Evolutionary conservation across 2,113 vertebrate genomes (phyloP), one percentile per base, ranked within the genome.

Genomic region (Heterocephalus glaber): DNA sequence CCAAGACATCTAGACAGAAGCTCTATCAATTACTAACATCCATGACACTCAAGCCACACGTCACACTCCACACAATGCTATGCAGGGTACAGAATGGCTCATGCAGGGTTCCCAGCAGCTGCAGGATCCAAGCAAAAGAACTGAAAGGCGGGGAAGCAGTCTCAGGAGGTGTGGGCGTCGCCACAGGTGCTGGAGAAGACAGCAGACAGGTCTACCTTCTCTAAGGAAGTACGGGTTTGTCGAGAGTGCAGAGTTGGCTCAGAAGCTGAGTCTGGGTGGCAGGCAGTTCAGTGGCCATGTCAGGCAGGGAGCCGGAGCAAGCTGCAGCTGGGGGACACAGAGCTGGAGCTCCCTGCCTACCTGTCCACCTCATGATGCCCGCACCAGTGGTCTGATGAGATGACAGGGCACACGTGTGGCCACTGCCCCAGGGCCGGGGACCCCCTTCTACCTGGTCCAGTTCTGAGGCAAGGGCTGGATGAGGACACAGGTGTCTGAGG

Each of bases 401-500:
- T 7, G 60, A 61, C 24, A 26, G 60, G 22, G 60, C 4, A 22
- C n/a, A n/a, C n/a, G 60, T 61, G 60, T 61, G 60, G 60, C 60
- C 60, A 24, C 22, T 61, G 60, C 1, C 60, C 60, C 22, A 26
- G 20, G 22, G 60, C 22, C 17, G 60, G 60, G 60, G 20, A 61
- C 60, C 60, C 17, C 60, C 60, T 61, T 61, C 24, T 16, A 61
- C 22, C 5, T 26, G 60, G 24, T 8, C 6, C 22, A 61, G 60
- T 24, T 22, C 20, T 26, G 8, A 35, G 33, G 35, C 76, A 0
- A 0, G 4, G 1, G 1, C 10, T 19, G 28, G 61, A 30, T 24
- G 28, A 76, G 61, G 5, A 35, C 58, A 44, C 1, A 7, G 49
- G 17, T 13, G 52, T 35, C 14, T 33, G 41, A 20, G 28, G 13